These are phyloP conservation scores for Nudaria mundana DNA, from an alignment of 2,888 invertebrate genomes.

Conservation along the genomic window DNA sequence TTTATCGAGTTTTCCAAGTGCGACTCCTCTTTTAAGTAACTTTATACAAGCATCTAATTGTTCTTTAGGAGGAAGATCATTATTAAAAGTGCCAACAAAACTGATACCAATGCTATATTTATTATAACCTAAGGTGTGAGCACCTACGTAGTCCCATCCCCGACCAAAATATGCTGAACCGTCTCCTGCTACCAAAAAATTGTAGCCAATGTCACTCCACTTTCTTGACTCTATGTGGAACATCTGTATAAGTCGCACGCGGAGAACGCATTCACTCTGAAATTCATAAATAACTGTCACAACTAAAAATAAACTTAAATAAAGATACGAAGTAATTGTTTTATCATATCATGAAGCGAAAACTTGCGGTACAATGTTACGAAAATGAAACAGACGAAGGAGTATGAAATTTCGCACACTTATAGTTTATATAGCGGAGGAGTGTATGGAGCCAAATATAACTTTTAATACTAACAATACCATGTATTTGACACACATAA, in stretches of 20 bases:
- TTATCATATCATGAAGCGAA: too few species aligned
- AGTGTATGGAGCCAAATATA: too few species aligned
- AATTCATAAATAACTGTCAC: constrained; percentile 22
- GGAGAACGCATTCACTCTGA: constrained; percentile 81
- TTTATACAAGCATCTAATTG: constrained; percentile 82
- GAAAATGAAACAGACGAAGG: too few species aligned
- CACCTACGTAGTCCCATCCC: constrained; percentile 87
- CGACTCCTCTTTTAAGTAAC: constrained; percentile 83
- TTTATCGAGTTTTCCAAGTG: constrained; percentile 79
- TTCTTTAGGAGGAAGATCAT: constrained; percentile 66
- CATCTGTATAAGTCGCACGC: constrained; percentile 83
- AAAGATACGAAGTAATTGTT: neutral
- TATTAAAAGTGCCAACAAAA: constrained; percentile 87
- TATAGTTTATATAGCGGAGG: too few species aligned
- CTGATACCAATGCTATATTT: constrained; percentile 85
- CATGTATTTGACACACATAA: too few species aligned
- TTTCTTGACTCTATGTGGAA: constrained; percentile 84
- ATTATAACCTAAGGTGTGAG: constrained; percentile 86
- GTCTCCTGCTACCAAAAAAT: constrained; percentile 90
- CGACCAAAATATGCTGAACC: constrained; percentile 87
- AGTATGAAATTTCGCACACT: too few species aligned
- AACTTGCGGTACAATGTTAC: too few species aligned
- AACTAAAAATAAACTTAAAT: neutral
- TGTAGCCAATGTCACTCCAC: constrained; percentile 87
- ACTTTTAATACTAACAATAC: too few species aligned